phyloP scores from a whole-genome alignment of 2,888 invertebrate species.

The Melitaea athalia region DNA sequence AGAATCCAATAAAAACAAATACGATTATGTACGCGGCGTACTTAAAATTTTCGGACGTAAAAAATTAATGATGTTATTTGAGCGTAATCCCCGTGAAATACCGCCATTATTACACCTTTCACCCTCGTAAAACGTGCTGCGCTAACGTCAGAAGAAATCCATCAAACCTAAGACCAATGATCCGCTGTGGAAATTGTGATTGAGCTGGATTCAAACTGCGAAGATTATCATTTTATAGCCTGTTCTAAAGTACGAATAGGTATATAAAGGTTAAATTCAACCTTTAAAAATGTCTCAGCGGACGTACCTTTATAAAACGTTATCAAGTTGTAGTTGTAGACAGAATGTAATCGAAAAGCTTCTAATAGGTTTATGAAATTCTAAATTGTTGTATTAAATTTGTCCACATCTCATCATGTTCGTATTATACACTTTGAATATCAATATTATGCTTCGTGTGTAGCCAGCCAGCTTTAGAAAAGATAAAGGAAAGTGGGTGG shows the following conservation, averaged over 20 bases:
- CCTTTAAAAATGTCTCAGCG: neutral
- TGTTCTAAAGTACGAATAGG: neutral
- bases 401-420: slow-evolving; percentile 26
- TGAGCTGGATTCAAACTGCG: slow-evolving; percentile 33
- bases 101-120: slow-evolving; percentile 44
- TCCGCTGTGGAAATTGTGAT: slow-evolving; percentile 48
- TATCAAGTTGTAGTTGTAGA: neutral
- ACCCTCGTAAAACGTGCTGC: slow-evolving; percentile 43
- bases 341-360: neutral
- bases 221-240: neutral
- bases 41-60: slow-evolving; percentile 32
- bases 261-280: neutral
- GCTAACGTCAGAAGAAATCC: slow-evolving; percentile 49
- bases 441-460: slow-evolving; percentile 22
- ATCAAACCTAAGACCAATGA: slow-evolving; percentile 48
- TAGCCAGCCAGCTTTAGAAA: slow-evolving; percentile 27
- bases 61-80: slow-evolving; percentile 44
- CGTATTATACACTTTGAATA: slow-evolving; percentile 18
- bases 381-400: slow-evolving; percentile 10
- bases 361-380: neutral
- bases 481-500: slow-evolving; percentile 57
- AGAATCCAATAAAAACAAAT: slow-evolving; percentile 19
- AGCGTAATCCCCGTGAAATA: slow-evolving; percentile 40
- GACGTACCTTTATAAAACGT: neutral
- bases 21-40: slow-evolving; percentile 24